A percentile compares a stretch with the other conserved stretches of the same genome.
Conservation (phyloP, 2,113 vertebrate genomes). For the Hepsetus odoe region DNA sequence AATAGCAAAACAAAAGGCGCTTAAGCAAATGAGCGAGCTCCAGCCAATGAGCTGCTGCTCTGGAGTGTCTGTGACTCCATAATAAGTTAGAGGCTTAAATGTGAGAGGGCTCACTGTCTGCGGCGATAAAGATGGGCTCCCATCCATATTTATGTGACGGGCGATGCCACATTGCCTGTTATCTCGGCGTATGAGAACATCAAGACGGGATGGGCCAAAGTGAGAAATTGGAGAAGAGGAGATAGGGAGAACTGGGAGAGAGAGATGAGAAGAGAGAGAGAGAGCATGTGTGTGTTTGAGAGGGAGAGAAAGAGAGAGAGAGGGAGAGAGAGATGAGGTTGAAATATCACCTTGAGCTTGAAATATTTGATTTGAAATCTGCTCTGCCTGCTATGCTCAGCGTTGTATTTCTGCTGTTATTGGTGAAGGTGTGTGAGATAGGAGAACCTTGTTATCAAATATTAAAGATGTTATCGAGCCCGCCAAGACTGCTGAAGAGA, state of each 20-base stretch:
- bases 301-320: conserved; percentile 25
- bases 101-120: conserved; percentile 9
- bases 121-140: conserved; percentile 18
- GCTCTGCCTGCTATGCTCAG: conserved; percentile 56
- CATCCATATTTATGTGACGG: conserved; percentile 48
- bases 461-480: conserved; percentile 77
- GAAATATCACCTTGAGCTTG: conserved; percentile 68
- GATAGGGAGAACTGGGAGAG: conserved; percentile 7
- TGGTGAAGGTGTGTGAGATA: conserved; percentile 68
- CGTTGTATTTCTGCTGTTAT: conserved; percentile 64
- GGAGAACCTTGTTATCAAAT: conserved; percentile 75
- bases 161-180: conserved; percentile 28
- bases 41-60: background rate
- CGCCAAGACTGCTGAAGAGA: conserved; percentile 58
- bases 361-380: conserved; percentile 62
- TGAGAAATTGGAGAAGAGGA: conserved; percentile 46
- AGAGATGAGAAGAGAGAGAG: conserved; percentile 32
- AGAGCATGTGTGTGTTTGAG: no score
- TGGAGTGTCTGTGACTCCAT: background rate
- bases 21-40: background rate
- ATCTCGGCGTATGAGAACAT: conserved; percentile 35
- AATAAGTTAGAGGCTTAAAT: background rate
- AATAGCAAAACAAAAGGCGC: no score
- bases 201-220: conserved; percentile 41
- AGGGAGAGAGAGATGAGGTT: conserved; percentile 7